Base-by-base conservation (phyloP, 2,797 vertebrate species). In the Hylomyscus alleni region DNA sequence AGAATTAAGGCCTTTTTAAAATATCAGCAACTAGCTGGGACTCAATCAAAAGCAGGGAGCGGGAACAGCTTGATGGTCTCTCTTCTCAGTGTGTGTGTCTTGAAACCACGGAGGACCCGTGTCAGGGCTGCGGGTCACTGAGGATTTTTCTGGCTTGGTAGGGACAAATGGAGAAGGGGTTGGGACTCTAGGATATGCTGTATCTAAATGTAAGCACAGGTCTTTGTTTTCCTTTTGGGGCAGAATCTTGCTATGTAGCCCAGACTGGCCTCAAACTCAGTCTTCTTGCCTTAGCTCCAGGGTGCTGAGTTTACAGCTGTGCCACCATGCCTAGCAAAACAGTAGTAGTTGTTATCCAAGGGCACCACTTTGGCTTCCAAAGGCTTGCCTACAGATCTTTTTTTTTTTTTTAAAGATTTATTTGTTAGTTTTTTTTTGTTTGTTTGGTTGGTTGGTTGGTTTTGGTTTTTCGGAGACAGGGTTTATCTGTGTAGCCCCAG, bases 1-100 rank as follows among this genome's bases (percentile, higher is more conserved):
- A 95, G 85, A 98, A 96, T 81, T 40, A 89, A 96, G 50, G 72
- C 67, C 19, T 58, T 60, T 60, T 58, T 58, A 44, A 44, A 44
- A 72, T 89, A 67, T 40, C 89, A 88, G 84, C 52, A 78, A 94
- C 95, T 81, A 95, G 62, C 60, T 89, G 93, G 22, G 75, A 10
- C 92, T 96, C 94, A 93, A 84, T 52, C n/a, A 0, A 47, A 15
- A 94, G 40, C 22, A 15, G 26, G 15, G 65, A 65, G 12, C 31
- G 29, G 22, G 72, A 15, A 52, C 85, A 92, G 14, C 15, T 52
- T 34, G 77, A 15, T 3, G 14, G 44, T 44, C 93, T 92, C 50
- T 34, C 56, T 34, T 34, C 14, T 24, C 34, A 19, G 37, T 50
- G n/a, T 92, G 87, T 56, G 58, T 60, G 58, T 26, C 37, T 80